Percentiles rank a stretch among this genome's conserved stretches.
These are phyloP conservation scores for Muricea muricata DNA, from an alignment of 92 coral and sea anemone species.

Conservation along the genomic window DNA sequence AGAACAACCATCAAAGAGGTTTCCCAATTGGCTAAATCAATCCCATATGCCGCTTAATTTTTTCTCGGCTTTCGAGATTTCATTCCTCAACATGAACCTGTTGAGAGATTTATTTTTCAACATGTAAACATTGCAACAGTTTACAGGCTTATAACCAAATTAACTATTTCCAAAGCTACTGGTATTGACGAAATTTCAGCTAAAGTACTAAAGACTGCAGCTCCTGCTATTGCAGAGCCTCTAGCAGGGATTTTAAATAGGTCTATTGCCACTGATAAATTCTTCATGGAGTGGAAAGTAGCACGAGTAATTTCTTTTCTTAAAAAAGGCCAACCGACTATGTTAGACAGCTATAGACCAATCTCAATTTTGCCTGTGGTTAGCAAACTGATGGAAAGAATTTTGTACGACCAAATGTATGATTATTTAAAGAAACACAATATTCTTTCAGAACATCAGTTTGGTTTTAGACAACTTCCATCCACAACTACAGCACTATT, in stretches of 20 bases:
- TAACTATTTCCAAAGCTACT: too few relatives aligned
- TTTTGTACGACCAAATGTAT: not conserved
- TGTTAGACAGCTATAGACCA: conserved; percentile 3
- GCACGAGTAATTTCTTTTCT: not conserved
- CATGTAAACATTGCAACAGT: too few relatives aligned
- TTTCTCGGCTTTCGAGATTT: too few relatives aligned
- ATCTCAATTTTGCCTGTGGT: not conserved
- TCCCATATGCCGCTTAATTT: too few relatives aligned
- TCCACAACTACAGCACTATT: conserved; percentile 26
- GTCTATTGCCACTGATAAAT: not conserved
- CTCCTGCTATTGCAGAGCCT: too few relatives aligned
- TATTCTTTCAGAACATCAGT: conserved; percentile 15
- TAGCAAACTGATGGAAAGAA: conserved; percentile 1
- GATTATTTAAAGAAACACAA: conserved; percentile 5
- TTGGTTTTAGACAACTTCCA: conserved; percentile 18
- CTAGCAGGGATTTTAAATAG: not conserved
- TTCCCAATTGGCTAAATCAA: too few relatives aligned
- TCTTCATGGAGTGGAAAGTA: not conserved
- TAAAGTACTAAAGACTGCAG: not conserved
- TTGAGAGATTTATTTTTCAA: conserved; percentile 3
- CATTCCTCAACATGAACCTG: conserved; percentile 5
- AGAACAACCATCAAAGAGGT: too few relatives aligned
- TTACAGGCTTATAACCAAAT: too few relatives aligned
- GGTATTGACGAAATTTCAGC: not conserved
- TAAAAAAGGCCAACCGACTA: not conserved